Conservation (phyloP, 1,140 invertebrate genomes). For the Phocides pigmalion region DNA sequence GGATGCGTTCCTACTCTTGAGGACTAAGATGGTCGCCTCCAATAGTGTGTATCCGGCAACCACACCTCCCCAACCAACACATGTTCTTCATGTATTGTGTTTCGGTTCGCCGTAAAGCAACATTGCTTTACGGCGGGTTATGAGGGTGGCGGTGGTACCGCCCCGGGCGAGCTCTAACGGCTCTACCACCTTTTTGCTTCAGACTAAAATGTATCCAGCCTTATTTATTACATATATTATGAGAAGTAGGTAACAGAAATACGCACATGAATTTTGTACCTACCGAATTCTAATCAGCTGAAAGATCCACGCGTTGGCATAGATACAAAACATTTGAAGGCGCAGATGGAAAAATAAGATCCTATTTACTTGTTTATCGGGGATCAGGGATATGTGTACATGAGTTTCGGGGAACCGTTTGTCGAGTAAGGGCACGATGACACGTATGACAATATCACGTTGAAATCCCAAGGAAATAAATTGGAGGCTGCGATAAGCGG, state of each 20-base stretch:
- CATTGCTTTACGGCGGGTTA: no score
- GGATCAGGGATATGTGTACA: constrained; percentile 25
- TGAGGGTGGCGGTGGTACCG: no score
- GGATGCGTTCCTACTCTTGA: no score
- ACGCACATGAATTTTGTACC: not conserved
- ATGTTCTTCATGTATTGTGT: no score
- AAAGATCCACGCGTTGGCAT: constrained; percentile 10
- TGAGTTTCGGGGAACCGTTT: constrained; percentile 36
- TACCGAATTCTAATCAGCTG: constrained; percentile 14
- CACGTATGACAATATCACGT: constrained; percentile 69
- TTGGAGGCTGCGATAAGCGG: constrained; percentile 76
- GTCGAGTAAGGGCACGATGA: constrained; percentile 47
- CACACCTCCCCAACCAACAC: no score
- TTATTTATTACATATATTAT: not conserved
- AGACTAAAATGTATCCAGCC: no score
- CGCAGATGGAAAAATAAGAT: constrained; percentile 26
- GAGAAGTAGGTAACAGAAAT: not conserved
- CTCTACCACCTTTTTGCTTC: no score
- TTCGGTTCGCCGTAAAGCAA: no score
- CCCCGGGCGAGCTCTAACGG: no score
- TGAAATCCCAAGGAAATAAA: constrained; percentile 75
- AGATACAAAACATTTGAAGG: constrained; percentile 22
- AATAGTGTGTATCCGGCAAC: no score
- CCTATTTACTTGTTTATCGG: constrained; percentile 26
- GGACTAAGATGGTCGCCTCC: no score